Evolutionary conservation across 2,888 invertebrate species (phyloP).

Genomic region (Tipula helvola): DNA sequence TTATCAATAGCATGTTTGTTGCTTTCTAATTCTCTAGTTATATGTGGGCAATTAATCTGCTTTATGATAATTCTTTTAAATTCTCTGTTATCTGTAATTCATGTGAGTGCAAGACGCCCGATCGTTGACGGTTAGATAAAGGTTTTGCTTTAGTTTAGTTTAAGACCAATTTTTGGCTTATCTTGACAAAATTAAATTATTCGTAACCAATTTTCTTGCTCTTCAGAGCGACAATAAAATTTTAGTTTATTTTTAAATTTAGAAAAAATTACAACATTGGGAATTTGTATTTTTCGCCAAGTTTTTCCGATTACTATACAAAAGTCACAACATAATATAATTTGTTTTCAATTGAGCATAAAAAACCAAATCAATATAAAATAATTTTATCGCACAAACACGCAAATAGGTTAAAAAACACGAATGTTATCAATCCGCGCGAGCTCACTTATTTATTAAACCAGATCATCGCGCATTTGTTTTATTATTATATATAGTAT

Average conservation of each 20-base stretch:
- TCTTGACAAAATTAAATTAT: not conserved
- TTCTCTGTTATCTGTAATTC: too few relatives aligned
- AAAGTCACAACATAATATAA: not conserved
- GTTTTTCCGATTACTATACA: not conserved
- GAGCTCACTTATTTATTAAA: not conserved
- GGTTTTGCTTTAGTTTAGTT: too few relatives aligned
- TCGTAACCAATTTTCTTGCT: not conserved
- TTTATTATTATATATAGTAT: not conserved
- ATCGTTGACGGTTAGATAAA: too few relatives aligned
- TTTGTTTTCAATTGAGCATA: not conserved
- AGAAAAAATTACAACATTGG: conserved; percentile 4
- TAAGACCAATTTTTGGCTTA: too few relatives aligned
- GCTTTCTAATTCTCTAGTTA: too few relatives aligned
- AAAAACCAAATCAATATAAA: not conserved
- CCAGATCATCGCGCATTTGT: not conserved
- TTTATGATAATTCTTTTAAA: too few relatives aligned
- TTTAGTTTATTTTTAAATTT: not conserved
- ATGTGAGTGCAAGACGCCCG: too few relatives aligned
- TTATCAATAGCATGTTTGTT: too few relatives aligned
- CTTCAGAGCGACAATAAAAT: not conserved
- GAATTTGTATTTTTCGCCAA: not conserved
- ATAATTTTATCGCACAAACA: not conserved
- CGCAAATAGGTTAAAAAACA: not conserved
- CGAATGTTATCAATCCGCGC: not conserved
- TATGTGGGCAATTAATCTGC: too few relatives aligned